Evolutionary conservation across 2,888 invertebrate genomes (phyloP).

Genomic region (Eustalomyia histrio): DNA sequence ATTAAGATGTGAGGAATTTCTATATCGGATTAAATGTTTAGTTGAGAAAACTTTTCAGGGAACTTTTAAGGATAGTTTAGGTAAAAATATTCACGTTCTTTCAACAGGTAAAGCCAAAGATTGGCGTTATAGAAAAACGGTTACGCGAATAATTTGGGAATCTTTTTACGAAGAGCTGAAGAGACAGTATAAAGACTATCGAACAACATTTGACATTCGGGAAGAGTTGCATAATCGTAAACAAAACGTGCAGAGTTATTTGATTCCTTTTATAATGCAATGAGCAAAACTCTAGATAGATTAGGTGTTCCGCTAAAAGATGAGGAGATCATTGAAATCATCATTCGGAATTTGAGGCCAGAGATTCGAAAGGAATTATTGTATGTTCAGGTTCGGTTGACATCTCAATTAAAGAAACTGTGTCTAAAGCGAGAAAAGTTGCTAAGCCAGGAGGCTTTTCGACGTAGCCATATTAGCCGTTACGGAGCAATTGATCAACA

Average conservation of each 20-base stretch:
- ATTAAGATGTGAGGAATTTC: constrained; percentile 12
- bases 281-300: constrained; percentile 13
- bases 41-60: too few relatives aligned
- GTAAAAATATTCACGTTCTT: too few relatives aligned
- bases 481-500: too few relatives aligned
- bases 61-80: too few relatives aligned
- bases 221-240: constrained; percentile 20
- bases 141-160: too few relatives aligned
- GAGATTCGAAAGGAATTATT: constrained; percentile 27
- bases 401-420: neutral
- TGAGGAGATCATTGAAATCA: constrained; percentile 37
- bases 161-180: neutral
- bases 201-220: neutral
- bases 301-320: constrained; percentile 7
- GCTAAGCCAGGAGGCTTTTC: neutral
- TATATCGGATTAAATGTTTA: neutral
- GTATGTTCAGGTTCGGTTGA: neutral
- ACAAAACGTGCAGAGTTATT: constrained; percentile 7
- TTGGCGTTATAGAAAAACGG: constrained; percentile 17
- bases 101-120: too few relatives aligned
- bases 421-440: neutral
- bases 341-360: constrained; percentile 10
- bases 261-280: constrained; percentile 23
- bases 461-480: neutral
- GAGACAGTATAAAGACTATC: constrained; percentile 22